Conservation (phyloP, 2,888 invertebrate species). For the Coenonympha glycerion region DNA sequence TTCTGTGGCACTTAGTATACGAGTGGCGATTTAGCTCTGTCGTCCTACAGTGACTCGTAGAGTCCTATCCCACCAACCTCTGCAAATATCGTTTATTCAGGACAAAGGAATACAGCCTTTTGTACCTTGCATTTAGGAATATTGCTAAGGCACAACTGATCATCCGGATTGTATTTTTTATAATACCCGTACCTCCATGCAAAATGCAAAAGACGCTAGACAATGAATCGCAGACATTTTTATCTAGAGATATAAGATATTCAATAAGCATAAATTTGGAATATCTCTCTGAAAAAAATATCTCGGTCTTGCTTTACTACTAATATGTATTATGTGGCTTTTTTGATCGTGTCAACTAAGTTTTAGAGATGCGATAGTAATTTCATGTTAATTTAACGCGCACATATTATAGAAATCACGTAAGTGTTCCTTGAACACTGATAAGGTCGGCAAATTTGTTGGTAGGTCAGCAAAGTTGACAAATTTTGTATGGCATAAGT, state of each 20-base stretch:
- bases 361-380: too few species aligned
- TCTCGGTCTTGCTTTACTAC: neutral
- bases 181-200: slow-evolving; percentile 14
- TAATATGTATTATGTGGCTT: neutral
- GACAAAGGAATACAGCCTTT: slow-evolving; percentile 50
- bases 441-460: too few species aligned
- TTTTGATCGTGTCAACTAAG: neutral
- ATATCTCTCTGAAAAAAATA: neutral
- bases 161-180: slow-evolving; percentile 21
- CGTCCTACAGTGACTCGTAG: slow-evolving; percentile 37
- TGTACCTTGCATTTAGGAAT: slow-evolving; percentile 37
- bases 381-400: too few species aligned
- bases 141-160: slow-evolving; percentile 24
- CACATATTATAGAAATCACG: too few species aligned
- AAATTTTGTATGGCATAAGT: too few species aligned
- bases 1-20: slow-evolving; percentile 65
- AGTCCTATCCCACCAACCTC: slow-evolving; percentile 33
- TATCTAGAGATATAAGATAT: slow-evolving; percentile 43
- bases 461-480: too few species aligned
- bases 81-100: slow-evolving; percentile 30
- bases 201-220: slow-evolving; percentile 38
- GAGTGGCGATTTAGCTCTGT: slow-evolving; percentile 69
- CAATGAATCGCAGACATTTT: slow-evolving; percentile 50
- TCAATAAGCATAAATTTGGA: slow-evolving; percentile 34
- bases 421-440: too few species aligned